Evolutionary conservation across 2,113 vertebrate species (phyloP), one percentile per base, ranked within the genome.

Genomic region (Sprattus sprattus): DNA sequence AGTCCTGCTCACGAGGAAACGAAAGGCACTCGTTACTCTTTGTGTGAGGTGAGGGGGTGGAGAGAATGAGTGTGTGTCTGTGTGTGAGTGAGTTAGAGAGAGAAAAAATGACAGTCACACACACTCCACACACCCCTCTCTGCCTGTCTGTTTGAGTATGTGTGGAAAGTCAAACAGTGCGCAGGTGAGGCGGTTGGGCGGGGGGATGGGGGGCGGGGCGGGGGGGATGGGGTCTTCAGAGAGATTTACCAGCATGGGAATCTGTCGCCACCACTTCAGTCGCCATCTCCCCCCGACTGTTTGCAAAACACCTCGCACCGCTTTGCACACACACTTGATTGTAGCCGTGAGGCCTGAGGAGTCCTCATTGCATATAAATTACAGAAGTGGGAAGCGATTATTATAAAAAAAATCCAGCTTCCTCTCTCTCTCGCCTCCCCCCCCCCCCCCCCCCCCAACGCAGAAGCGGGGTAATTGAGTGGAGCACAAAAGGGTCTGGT

Each of bases 381-480:
- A 93, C 92, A 82, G 81, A 93, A 95, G 92, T 93, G 94, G 92
- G 92, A 94, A 93, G 93, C 84, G 88, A 93, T 93, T 95, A 93
- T 87, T 91, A 91, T 93, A 92, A 92, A 93, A 92, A 92, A 93
- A 95, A 94, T 93, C 93, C 88, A 57, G 89, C 92, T 94, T 88
- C 92, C 92, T 88, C 91, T 91, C 84, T 92, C 47, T 28, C 50
- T 50, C 64, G n/a, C 25, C 60, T 25, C 20, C 60, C 39, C 28
- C 45, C 60, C 80, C 39, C 10, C 90, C 85, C 85, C 88, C 92
- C 90, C 85, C 67, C 93, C 95, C 91, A 86, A 32, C 11, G 88
- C 89, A 89, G 89, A 89, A 92, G 94, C 93, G 93, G 89, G 88
- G 92, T 97, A 96, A 97, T 95, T 95, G 95, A 93, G 95, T 92